These are phyloP conservation scores for Palythoa caribaeorum DNA, from an alignment of 92 coral and sea anemone genomes.

Conservation along the genomic window DNA sequence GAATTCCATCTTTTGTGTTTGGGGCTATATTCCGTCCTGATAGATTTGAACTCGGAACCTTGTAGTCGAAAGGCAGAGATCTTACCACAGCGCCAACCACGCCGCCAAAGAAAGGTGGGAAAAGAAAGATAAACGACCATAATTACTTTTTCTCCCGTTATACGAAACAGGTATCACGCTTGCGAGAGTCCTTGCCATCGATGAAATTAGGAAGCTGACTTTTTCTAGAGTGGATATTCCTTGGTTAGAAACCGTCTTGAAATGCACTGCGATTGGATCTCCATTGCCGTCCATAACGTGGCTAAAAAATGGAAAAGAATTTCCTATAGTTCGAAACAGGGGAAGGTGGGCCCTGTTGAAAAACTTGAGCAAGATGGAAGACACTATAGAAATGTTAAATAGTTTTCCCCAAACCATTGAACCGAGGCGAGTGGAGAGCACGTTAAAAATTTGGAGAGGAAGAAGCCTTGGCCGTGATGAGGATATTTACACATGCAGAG, in stretches of 20 bases:
- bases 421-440: neutral
- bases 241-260: conserved; percentile 25
- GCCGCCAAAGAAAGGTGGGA: too few relatives aligned
- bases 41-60: too few relatives aligned
- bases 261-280: conserved; percentile 21
- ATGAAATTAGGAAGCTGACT: neutral
- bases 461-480: neutral
- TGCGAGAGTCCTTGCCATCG: neutral
- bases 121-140: too few relatives aligned
- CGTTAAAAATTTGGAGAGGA: conserved; percentile 37
- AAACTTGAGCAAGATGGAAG: conserved; percentile 11
- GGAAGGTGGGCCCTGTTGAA: neutral
- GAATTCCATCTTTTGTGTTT: too few relatives aligned
- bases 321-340: neutral
- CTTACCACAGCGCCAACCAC: too few relatives aligned
- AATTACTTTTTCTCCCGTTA: neutral
- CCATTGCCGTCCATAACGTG: conserved; percentile 24
- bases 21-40: too few relatives aligned
- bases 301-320: conserved; percentile 5
- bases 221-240: neutral
- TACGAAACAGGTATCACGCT: neutral
- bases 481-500: neutral
- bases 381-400: neutral
- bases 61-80: too few relatives aligned
- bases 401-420: neutral